phyloP scores from a whole-genome alignment of 1,140 invertebrate genomes.

The Uloborus diversus region DNA sequence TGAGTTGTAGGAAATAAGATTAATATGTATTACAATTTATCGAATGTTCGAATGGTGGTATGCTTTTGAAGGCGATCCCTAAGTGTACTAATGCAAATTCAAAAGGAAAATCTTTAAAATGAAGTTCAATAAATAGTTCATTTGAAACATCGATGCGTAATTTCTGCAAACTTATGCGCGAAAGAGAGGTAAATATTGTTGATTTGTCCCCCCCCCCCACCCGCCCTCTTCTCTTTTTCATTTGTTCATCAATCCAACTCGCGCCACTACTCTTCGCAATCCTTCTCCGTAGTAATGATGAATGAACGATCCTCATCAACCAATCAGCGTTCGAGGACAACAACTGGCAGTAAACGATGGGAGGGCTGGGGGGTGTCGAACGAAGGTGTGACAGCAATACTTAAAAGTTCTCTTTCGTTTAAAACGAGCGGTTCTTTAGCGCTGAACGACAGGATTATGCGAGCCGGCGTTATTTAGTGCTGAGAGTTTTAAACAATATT shows the following conservation, averaged over 20 bases:
- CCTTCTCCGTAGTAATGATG: slow-evolving; percentile 33
- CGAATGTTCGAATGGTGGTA: too few species aligned
- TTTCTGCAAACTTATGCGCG: too few species aligned
- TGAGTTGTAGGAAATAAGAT: too few species aligned
- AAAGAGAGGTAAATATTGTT: too few species aligned
- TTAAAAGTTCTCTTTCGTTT: slow-evolving; percentile 22
- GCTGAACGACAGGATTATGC: background rate
- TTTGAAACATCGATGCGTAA: too few species aligned
- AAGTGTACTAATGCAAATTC: too few species aligned
- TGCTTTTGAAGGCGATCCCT: too few species aligned
- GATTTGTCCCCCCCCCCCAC: background rate
- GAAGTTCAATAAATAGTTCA: too few species aligned
- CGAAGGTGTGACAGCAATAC: slow-evolving; percentile 36
- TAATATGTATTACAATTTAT: too few species aligned
- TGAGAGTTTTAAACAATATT: too few species aligned
- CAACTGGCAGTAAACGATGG: slow-evolving; percentile 1
- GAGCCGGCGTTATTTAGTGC: background rate
- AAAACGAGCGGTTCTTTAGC: background rate
- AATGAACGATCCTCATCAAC: slow-evolving; percentile 18
- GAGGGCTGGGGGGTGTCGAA: background rate
- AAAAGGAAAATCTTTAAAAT: too few species aligned
- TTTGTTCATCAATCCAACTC: background rate
- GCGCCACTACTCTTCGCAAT: too few species aligned
- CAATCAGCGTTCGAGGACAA: slow-evolving; percentile 32
- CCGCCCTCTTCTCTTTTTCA: background rate